These are phyloP conservation scores for Bryconaethiops microstoma DNA, from an alignment of 2,797 vertebrate species.

Conservation along the genomic window DNA sequence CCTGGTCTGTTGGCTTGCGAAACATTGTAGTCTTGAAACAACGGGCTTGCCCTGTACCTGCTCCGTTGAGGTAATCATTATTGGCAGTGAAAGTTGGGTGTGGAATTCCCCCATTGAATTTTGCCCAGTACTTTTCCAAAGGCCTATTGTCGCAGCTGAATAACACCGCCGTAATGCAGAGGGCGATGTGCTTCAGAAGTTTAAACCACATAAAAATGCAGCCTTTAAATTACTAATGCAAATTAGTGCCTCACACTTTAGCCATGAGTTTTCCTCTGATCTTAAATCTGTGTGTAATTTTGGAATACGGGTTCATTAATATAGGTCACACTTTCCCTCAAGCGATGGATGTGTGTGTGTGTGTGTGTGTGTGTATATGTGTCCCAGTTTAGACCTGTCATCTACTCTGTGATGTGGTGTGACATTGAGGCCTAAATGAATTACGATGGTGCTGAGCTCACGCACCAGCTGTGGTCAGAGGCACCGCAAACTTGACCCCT, in stretches of 20 bases:
- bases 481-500: neutral
- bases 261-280: conserved; percentile 2
- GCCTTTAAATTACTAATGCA: conserved; percentile 32
- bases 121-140: conserved; percentile 25
- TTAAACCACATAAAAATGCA: neutral
- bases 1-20: neutral
- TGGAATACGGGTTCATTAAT: conserved; percentile 45
- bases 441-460: conserved; percentile 1
- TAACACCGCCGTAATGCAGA: neutral
- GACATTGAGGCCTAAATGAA: conserved; percentile 36
- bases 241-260: conserved; percentile 1
- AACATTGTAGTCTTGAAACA: neutral
- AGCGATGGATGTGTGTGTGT: conserved; percentile 31
- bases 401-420: conserved; percentile 24
- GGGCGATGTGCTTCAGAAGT: conserved; percentile 17
- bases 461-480: neutral
- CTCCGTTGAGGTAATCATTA: conserved; percentile 33
- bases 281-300: conserved; percentile 33
- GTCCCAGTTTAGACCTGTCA: conserved; percentile 58
- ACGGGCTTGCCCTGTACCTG: neutral
- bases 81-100: conserved; percentile 34
- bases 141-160: conserved; percentile 13
- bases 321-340: conserved; percentile 55
- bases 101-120: conserved; percentile 34
- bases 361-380: conserved; percentile 24